phyloP scores from a whole-genome alignment of 2,113 vertebrate genomes.

The Coregonus clupeaformis region DNA sequence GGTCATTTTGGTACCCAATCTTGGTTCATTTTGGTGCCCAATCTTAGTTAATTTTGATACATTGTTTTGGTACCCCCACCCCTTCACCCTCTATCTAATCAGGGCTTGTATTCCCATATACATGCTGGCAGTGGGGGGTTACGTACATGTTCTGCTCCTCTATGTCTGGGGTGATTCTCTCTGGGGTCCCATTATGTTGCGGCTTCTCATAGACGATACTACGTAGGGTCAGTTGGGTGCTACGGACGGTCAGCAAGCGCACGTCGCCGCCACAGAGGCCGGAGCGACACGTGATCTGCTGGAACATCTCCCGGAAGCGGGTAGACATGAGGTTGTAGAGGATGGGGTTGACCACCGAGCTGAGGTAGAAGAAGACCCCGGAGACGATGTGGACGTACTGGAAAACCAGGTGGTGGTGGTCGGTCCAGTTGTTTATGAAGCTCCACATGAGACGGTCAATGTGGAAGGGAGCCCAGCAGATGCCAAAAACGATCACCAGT shows the following conservation, averaged over 20 bases:
- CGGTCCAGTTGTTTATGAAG: constrained; percentile 73
- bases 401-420: constrained; percentile 68
- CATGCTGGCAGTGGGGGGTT: background rate
- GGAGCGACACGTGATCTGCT: constrained; percentile 71
- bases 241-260: constrained; percentile 34
- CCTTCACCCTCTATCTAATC: background rate
- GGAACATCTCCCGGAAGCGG: constrained; percentile 87
- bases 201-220: constrained; percentile 63
- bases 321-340: constrained; percentile 95
- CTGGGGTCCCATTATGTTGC: background rate
- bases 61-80: no score
- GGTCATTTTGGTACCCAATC: no score
- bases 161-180: no score
- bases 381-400: constrained; percentile 82
- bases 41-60: no score
- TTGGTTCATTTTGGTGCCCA: no score
- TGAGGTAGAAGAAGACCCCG: constrained; percentile 87
- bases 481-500: constrained; percentile 84
- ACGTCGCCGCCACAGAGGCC: fast-evolving
- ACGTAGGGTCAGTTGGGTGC: constrained; percentile 65
- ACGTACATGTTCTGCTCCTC: background rate
- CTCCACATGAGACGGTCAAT: constrained; percentile 88
- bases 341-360: constrained; percentile 85
- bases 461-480: constrained; percentile 94
- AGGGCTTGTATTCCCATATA: background rate